Base-by-base conservation (phyloP, 2,113 vertebrate genomes). In the Scalopus aquaticus region DNA sequence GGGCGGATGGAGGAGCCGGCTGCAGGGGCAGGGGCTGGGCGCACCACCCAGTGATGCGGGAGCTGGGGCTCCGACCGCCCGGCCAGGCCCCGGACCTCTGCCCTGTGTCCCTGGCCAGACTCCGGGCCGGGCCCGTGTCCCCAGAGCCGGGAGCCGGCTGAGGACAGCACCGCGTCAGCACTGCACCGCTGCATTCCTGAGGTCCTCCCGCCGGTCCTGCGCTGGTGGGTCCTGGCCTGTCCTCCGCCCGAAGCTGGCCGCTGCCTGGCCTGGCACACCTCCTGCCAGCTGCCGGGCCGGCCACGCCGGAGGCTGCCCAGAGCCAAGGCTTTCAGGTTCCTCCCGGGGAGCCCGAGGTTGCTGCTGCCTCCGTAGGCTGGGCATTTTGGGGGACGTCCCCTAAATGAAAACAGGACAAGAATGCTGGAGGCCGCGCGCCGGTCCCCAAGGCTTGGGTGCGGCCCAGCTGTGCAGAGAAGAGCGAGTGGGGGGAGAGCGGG, bases 371-470 rank as follows among this genome's bases (percentile, higher is more conserved):
- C 60, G 19, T 35, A 12, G 81, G 78, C 88, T 49, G 95, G 76
- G 74, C 95, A 96, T 95, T 91, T 96, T 91, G 86, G 88, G 92
- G 95, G 94, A 80, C 17, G 51, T 73, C 94, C 92, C 88, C 70
- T 94, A 93, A 96, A 69, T 65, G 89, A 96, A 96, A 97, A 94
- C 94, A 96, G 54, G 74, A n/a, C 58, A 95, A 87, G 96, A 96
- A 96, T 86, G 93, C 79, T 35, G 51, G 92, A 94, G 79, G 86
- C 95, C 17, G 9, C 69, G 78, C 46, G 2, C 4, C 1, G 20
- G 94, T 96, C 96, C 95, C 97, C 9, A 20, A 94, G 96, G 97
- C 86, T 44, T 95, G 96, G 97, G 96, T 96, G 96, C 2, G 97
- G 96, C 90, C 42, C 19, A 88, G 82, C 62, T 20, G 19, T 76